Percentiles rank a stretch among this genome's conserved stretches.
These are phyloP conservation scores for Sphaeridia pumilis DNA, from an alignment of 2,888 invertebrate species.

Conservation along the genomic window DNA sequence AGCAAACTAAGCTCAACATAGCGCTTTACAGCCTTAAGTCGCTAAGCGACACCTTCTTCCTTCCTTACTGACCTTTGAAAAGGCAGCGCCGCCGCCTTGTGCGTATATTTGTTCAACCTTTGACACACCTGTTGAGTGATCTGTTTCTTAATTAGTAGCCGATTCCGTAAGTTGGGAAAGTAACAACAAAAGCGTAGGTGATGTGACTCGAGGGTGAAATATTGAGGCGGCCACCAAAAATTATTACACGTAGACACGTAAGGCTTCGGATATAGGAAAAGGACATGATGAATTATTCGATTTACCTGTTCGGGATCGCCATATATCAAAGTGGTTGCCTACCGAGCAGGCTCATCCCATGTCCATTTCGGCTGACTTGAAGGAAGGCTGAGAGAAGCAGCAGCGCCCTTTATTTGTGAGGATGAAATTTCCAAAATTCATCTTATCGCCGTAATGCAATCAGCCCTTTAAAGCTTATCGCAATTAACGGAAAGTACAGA, in stretches of 20 bases:
- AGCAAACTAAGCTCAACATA: too few relatives aligned
- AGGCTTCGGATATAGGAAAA: neutral
- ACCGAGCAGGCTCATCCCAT: constrained; percentile 1
- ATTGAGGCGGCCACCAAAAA: neutral
- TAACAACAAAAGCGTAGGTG: neutral
- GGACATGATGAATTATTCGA: neutral
- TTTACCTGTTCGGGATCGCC: neutral
- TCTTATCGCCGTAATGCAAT: constrained; percentile 1
- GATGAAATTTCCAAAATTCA: neutral
- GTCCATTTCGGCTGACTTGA: too few relatives aligned
- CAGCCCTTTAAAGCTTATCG: constrained; percentile 2
- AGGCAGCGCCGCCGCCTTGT: too few relatives aligned
- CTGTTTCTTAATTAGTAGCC: too few relatives aligned
- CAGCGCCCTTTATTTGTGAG: too few relatives aligned
- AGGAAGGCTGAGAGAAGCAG: too few relatives aligned
- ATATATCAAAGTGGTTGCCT: too few relatives aligned
- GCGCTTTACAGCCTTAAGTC: too few relatives aligned
- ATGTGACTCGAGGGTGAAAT: neutral
- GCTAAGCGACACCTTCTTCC: too few relatives aligned
- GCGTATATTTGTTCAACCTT: too few relatives aligned
- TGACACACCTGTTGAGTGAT: too few relatives aligned
- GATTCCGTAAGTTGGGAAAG: neutral
- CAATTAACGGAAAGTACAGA: neutral
- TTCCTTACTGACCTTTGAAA: too few relatives aligned
- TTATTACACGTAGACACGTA: neutral